phyloP scores from a whole-genome alignment of 2,113 vertebrate species.

The Oenanthe oenanthe region DNA sequence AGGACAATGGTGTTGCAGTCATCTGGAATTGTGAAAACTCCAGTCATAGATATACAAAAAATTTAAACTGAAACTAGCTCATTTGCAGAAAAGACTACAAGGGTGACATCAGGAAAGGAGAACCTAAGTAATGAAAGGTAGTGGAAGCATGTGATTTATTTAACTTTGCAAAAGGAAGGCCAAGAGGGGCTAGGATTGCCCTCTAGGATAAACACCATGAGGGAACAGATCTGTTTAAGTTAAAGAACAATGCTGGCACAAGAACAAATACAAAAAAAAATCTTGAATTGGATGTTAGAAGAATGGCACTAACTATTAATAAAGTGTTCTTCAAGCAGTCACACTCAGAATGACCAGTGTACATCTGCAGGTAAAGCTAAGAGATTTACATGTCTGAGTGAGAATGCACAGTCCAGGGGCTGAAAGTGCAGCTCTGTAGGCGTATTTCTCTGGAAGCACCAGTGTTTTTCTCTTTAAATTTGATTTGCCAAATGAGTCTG shows the following conservation, averaged over 20 bases:
- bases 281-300: background rate
- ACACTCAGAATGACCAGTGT: background rate
- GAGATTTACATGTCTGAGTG: background rate
- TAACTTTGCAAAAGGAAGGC: conserved; percentile 30
- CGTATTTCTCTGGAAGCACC: background rate
- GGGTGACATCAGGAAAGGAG: background rate
- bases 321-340: background rate
- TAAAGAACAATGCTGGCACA: conserved; percentile 47
- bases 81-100: background rate
- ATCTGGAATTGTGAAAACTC: background rate
- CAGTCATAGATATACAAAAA: background rate
- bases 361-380: background rate
- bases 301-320: background rate
- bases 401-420: background rate
- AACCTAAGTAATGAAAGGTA: background rate
- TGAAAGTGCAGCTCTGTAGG: background rate
- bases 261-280: conserved; percentile 33
- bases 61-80: background rate
- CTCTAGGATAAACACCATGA: background rate
- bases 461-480: background rate
- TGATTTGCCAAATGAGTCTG: background rate
- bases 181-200: background rate
- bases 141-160: conserved; percentile 21
- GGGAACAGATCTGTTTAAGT: conserved; percentile 36
- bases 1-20: fast-evolving